phyloP scores from a whole-genome alignment of 2,888 invertebrate species.

The Protula sp. region DNA sequence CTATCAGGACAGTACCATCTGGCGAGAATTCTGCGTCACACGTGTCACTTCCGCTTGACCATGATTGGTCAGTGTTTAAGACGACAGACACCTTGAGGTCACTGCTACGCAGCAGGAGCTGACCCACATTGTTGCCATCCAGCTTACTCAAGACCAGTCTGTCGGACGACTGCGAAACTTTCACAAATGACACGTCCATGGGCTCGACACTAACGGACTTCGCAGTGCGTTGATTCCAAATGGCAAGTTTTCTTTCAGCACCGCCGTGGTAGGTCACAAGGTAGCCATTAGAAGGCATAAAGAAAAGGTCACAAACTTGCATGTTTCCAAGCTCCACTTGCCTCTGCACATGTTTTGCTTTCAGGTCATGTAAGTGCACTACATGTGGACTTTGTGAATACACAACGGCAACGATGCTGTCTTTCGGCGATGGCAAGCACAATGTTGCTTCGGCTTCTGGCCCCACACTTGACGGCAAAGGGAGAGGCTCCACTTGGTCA shows the following conservation, averaged over 20 bases:
- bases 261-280: slow-evolving; percentile 16
- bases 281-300: slow-evolving; percentile 19
- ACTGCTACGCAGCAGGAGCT: slow-evolving; percentile 15
- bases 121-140: slow-evolving; percentile 3
- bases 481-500: background rate
- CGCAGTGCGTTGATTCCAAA: slow-evolving; percentile 21
- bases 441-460: background rate
- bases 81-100: slow-evolving; percentile 11
- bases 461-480: background rate
- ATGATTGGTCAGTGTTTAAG: slow-evolving; percentile 2
- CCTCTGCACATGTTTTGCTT: slow-evolving; percentile 1
- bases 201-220: slow-evolving; percentile 4
- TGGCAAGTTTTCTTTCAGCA: slow-evolving; percentile 5
- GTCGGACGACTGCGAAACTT: slow-evolving; percentile 20
- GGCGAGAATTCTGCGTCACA: slow-evolving; percentile 20
- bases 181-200: slow-evolving; percentile 9
- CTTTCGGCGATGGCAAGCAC: slow-evolving; percentile 14
- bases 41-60: slow-evolving; percentile 6
- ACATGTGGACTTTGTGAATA: slow-evolving; percentile 12
- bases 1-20: slow-evolving; percentile 24
- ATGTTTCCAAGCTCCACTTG: background rate
- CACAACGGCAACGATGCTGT: slow-evolving; percentile 16
- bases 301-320: slow-evolving; percentile 15
- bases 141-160: slow-evolving; percentile 11
- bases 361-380: slow-evolving; percentile 19